phyloP scores from a whole-genome alignment of 2,113 vertebrate genomes.

The Sinocyclocheilus anshuiensis region DNA sequence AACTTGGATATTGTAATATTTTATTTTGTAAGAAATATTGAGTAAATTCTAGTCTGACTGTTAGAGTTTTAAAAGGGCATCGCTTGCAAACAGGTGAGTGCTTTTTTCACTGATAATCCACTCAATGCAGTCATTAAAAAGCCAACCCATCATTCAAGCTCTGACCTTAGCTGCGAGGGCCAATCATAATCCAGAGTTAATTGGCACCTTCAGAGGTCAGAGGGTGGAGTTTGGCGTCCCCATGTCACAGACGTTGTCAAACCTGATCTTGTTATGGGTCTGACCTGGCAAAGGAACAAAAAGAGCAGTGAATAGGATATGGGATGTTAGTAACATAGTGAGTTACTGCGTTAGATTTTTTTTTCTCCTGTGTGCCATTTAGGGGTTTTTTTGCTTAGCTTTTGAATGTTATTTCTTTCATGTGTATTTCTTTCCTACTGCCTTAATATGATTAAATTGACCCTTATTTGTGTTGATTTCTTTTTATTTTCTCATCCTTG shows the following conservation, averaged over 20 bases:
- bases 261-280: slow-evolving; percentile 71
- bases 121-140: slow-evolving; percentile 62
- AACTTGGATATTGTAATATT: background rate
- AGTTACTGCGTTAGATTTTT: background rate
- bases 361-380: background rate
- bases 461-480: background rate
- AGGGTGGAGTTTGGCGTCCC: slow-evolving; percentile 62
- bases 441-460: background rate
- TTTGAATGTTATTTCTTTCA: background rate
- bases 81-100: slow-evolving; percentile 5
- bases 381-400: background rate
- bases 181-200: slow-evolving; percentile 79
- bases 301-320: slow-evolving; percentile 63
- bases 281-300: slow-evolving; percentile 66
- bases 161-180: slow-evolving; percentile 68
- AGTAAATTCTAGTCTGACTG: background rate
- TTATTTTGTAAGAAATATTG: background rate
- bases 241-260: slow-evolving; percentile 74
- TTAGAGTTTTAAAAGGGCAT: too few relatives aligned
- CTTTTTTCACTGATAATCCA: slow-evolving; percentile 54
- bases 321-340: background rate
- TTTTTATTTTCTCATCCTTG: slow-evolving; percentile 29
- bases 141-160: slow-evolving; percentile 64
- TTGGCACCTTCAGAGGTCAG: slow-evolving; percentile 75
- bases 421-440: background rate